phyloP scores from a whole-genome alignment of 2,113 vertebrate genomes.

The Fulmarus glacialis region DNA sequence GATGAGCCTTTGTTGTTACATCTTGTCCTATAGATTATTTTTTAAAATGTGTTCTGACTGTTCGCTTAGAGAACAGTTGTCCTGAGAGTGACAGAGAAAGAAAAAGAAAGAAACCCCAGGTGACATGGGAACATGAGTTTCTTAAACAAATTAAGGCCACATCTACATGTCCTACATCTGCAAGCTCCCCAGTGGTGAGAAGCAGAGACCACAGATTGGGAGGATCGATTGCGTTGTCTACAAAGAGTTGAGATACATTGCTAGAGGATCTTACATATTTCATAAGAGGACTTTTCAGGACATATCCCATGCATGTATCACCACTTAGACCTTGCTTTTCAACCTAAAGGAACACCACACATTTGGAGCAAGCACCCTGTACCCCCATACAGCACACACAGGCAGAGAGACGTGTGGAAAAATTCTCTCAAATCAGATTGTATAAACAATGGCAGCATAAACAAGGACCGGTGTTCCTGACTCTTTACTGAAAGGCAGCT shows the following conservation, averaged over 20 bases:
- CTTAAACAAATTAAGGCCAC: neutral
- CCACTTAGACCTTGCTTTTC: neutral
- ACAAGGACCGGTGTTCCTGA: neutral
- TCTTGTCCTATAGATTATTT: conserved; percentile 9
- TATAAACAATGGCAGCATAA: neutral
- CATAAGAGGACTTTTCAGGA: neutral
- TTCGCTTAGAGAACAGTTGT: neutral
- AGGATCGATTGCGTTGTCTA: neutral
- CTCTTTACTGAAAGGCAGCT: neutral
- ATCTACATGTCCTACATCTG: neutral
- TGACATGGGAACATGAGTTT: neutral
- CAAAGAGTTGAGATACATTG: neutral
- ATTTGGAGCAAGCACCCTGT: neutral
- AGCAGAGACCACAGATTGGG: neutral
- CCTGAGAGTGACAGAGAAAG: neutral
- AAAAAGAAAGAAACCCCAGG: neutral
- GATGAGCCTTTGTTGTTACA: neutral
- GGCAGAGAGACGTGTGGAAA: neutral
- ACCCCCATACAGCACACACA: neutral
- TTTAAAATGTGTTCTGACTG: conserved; percentile 16
- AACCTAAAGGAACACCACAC: neutral
- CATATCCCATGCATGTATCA: neutral
- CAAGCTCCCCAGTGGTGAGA: neutral
- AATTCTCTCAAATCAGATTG: neutral
- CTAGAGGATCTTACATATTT: neutral